A percentile compares a stretch with the other conserved stretches of the same genome.
Evolutionary conservation across 2,888 invertebrate genomes (phyloP).

Genomic region (Cheilosia scutellata): DNA sequence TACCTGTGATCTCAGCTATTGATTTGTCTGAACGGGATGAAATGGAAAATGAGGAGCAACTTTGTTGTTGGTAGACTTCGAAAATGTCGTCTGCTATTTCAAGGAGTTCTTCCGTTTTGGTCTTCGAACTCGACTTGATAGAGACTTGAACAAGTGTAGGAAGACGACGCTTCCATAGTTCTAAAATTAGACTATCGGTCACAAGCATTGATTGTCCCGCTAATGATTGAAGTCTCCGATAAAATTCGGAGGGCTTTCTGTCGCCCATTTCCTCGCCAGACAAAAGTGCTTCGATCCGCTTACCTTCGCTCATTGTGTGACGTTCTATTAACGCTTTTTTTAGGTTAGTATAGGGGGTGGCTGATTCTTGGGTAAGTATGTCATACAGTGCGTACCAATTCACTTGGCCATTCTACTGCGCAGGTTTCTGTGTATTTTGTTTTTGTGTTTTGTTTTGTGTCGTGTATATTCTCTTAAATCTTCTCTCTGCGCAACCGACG

Average conservation of each 20-base stretch:
- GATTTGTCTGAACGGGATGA: background rate
- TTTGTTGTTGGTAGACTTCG: constrained; percentile 25
- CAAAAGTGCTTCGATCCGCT: constrained; percentile 1
- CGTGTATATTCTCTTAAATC: too few relatives aligned
- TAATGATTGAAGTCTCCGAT: constrained; percentile 4
- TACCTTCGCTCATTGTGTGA: constrained; percentile 10
- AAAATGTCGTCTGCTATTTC: constrained; percentile 6
- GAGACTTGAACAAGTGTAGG: constrained; percentile 29
- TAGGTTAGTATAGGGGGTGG: constrained; percentile 4
- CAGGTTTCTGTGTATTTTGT: too few relatives aligned
- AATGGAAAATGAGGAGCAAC: background rate
- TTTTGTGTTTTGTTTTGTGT: too few relatives aligned
- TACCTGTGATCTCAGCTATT: background rate
- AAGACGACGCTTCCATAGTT: constrained; percentile 22
- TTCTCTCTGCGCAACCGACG: too few relatives aligned
- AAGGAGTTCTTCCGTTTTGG: background rate
- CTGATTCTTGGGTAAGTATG: background rate
- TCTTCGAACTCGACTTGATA: constrained; percentile 19
- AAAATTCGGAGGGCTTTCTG: constrained; percentile 13
- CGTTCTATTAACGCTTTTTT: constrained; percentile 16
- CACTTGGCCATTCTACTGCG: too few relatives aligned
- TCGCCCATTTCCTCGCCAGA: constrained; percentile 17
- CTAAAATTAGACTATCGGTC: constrained; percentile 17
- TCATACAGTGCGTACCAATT: too few relatives aligned
- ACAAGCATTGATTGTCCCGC: constrained; percentile 30